Conservation (phyloP, 2,888 invertebrate species). For the Andrena haemorrhoa region DNA sequence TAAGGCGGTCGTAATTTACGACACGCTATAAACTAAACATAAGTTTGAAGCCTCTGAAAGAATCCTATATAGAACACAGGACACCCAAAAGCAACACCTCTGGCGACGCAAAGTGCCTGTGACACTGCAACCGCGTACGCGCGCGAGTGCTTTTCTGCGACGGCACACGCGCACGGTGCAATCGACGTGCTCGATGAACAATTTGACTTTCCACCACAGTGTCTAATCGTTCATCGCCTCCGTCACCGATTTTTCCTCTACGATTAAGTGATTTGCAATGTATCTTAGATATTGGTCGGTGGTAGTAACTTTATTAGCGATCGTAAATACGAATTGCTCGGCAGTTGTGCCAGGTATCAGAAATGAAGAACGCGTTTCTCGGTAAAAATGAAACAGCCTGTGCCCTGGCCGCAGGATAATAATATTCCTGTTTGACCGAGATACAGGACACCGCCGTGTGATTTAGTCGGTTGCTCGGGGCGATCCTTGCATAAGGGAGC, state of each 20-base stretch:
- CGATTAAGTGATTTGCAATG: too few relatives aligned
- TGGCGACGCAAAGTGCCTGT: conserved; percentile 2
- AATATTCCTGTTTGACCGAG: conserved; percentile 60
- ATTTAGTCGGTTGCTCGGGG: conserved; percentile 62
- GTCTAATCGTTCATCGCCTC: too few relatives aligned
- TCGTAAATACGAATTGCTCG: conserved; percentile 9
- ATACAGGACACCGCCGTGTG: conserved; percentile 62
- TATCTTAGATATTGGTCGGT: background rate
- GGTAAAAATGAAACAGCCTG: conserved; percentile 36
- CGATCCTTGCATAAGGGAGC: conserved; percentile 54
- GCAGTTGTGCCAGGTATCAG: background rate
- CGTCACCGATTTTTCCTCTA: too few relatives aligned
- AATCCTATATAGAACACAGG: background rate
- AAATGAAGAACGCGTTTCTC: conserved; percentile 4
- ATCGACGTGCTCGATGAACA: background rate
- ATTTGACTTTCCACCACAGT: too few relatives aligned
- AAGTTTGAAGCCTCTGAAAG: conserved; percentile 7
- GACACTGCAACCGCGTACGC: conserved; percentile 24
- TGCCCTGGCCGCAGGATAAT: conserved; percentile 43
- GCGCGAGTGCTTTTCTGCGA: conserved; percentile 8
- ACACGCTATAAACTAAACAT: conserved; percentile 1
- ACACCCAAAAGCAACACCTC: background rate
- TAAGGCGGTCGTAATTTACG: conserved; percentile 14
- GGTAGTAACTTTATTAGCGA: conserved; percentile 3
- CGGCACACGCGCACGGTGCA: conserved; percentile 21